These are phyloP conservation scores for Alfaro cultratus DNA, from an alignment of 2,797 vertebrate species.

Conservation along the genomic window DNA sequence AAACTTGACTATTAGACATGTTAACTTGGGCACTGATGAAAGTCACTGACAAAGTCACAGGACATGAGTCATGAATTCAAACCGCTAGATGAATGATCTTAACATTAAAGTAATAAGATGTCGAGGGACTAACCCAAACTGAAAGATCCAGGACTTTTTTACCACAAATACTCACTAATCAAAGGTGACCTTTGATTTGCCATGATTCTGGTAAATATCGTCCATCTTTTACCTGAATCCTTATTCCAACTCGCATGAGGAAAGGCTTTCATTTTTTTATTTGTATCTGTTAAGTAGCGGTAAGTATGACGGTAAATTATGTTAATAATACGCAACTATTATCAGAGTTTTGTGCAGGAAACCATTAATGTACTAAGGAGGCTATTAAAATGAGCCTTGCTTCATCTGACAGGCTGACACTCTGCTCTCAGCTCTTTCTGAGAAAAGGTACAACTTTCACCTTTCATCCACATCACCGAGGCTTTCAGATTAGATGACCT, in stretches of 20 bases:
- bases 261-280: not conserved
- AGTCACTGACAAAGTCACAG: not conserved
- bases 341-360: not conserved
- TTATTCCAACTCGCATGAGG: not conserved
- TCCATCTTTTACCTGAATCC: not conserved
- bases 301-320: not conserved
- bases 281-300: not conserved
- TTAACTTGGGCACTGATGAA: not conserved
- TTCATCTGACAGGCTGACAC: not conserved
- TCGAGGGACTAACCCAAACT: not conserved
- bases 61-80: not conserved
- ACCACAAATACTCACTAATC: not conserved
- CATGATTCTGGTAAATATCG: not conserved
- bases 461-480: not conserved
- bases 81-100: not conserved
- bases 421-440: not conserved
- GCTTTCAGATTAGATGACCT: not conserved
- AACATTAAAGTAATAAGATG: not conserved
- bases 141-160: not conserved
- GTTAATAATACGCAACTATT: not conserved
- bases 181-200: not conserved
- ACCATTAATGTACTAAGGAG: not conserved
- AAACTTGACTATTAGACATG: not conserved
- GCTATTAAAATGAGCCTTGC: not conserved
- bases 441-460: not conserved